Percentiles rank a stretch among this genome's conserved stretches.
Evolutionary conservation across 2,797 vertebrate species (phyloP).

Genomic region (Manis pentadactyla): DNA sequence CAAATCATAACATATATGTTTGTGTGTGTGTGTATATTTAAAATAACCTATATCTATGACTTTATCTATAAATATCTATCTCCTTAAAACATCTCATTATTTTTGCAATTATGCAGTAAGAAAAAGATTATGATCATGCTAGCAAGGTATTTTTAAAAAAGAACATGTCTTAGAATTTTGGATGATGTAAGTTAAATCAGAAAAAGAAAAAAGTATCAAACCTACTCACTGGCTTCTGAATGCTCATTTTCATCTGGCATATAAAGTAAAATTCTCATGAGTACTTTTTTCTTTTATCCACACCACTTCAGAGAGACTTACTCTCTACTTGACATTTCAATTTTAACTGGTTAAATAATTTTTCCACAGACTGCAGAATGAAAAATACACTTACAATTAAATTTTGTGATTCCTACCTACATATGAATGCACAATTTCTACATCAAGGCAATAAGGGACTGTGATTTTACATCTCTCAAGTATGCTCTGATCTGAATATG

Average conservation of each 20-base stretch:
- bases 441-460: background rate
- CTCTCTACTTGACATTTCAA: background rate
- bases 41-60: background rate
- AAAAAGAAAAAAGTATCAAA: background rate
- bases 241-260: background rate
- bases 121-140: background rate
- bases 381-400: slow-evolving; percentile 18
- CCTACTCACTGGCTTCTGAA: background rate
- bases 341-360: background rate
- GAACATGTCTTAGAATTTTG: background rate
- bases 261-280: background rate
- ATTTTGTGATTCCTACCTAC: slow-evolving; percentile 15
- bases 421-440: background rate
- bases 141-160: background rate
- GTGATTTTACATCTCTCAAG: background rate
- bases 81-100: background rate
- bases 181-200: background rate
- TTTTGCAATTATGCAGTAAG: slow-evolving; percentile 1
- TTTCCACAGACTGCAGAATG: background rate
- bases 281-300: background rate
- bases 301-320: background rate
- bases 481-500: background rate
- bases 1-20: background rate
- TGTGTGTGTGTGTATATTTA: background rate
- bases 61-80: background rate